These are phyloP conservation scores for Sthenelais limicola DNA, from an alignment of 2,888 invertebrate genomes.

Conservation along the genomic window DNA sequence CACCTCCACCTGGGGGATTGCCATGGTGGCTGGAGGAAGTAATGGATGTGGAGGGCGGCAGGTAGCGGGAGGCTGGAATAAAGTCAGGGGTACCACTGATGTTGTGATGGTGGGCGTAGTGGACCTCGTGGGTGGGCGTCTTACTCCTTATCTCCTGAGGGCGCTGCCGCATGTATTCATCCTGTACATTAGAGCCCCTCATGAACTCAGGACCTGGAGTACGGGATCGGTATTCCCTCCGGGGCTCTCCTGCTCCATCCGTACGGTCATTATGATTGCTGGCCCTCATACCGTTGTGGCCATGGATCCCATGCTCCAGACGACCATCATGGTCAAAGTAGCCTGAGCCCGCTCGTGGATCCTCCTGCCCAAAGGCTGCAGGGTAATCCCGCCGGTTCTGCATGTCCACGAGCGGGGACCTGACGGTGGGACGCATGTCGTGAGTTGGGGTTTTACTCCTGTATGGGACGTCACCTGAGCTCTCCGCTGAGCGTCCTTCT, in stretches of 20 bases:
- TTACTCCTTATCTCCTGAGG: conserved; percentile 69
- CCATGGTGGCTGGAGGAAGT: conserved; percentile 36
- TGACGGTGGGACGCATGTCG: conserved; percentile 3
- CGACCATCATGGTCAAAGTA: conserved; percentile 11
- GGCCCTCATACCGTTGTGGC: neutral
- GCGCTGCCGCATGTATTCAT: conserved; percentile 61
- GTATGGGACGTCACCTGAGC: conserved; percentile 4
- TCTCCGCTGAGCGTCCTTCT: neutral
- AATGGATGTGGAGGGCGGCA: conserved; percentile 51
- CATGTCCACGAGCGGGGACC: conserved; percentile 23
- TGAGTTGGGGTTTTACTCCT: conserved; percentile 20
- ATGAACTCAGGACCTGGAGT: conserved; percentile 72
- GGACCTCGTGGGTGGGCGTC: conserved; percentile 60
- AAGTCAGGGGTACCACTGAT: conserved; percentile 56
- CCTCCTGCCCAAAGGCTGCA: neutral
- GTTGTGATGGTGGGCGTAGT: conserved; percentile 45
- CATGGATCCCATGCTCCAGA: neutral
- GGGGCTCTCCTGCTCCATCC: conserved; percentile 18
- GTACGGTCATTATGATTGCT: conserved; percentile 7
- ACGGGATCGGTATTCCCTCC: conserved; percentile 56
- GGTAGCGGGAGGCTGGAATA: conserved; percentile 55
- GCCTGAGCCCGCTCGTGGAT: neutral
- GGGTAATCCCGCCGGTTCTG: conserved; percentile 18
- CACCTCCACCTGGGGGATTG: neutral
- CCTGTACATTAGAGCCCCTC: conserved; percentile 54